These are phyloP conservation scores for Drosophila azteca DNA, from an alignment of 1,140 invertebrate species.

Conservation along the genomic window DNA sequence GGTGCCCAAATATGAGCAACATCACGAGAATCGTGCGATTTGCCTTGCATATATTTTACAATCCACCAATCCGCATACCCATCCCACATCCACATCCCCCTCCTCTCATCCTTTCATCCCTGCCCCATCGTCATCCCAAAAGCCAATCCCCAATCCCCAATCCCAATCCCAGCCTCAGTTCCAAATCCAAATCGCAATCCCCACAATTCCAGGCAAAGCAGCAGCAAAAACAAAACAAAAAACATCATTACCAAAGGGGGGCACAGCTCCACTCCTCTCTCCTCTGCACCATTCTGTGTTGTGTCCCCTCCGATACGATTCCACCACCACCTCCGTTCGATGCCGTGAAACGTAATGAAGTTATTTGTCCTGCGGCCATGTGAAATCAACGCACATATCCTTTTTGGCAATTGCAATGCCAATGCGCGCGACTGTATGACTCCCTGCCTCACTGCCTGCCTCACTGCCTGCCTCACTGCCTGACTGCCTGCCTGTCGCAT, in stretches of 20 bases:
- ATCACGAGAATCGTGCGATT: constrained; percentile 82
- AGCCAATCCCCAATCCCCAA: constrained; percentile 36
- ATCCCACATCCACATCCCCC: constrained; percentile 1
- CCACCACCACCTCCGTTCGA: constrained; percentile 5
- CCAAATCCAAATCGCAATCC: constrained; percentile 52
- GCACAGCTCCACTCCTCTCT: not conserved
- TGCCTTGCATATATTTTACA: constrained; percentile 81
- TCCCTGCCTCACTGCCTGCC: too few relatives aligned
- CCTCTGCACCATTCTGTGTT: not conserved
- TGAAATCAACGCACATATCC: constrained; percentile 80
- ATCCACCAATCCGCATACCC: constrained; percentile 43
- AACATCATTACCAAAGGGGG: constrained; percentile 68
- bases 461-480: too few relatives aligned
- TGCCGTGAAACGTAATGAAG: constrained; percentile 66
- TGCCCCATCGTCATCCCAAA: constrained; percentile 4
- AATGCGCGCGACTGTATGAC: constrained; percentile 1
- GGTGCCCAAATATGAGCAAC: constrained; percentile 80
- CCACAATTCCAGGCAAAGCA: constrained; percentile 40
- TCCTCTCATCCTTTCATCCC: not conserved
- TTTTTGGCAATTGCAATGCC: constrained; percentile 80
- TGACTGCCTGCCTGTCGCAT: constrained; percentile 64
- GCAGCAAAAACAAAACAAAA: constrained; percentile 1
- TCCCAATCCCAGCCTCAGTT: constrained; percentile 23
- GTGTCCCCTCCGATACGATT: too few relatives aligned
- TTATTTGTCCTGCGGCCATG: constrained; percentile 79